Evolutionary conservation across 2,888 invertebrate genomes (phyloP), one percentile per base, ranked within the genome.

Genomic region (Biston stratarius): DNA sequence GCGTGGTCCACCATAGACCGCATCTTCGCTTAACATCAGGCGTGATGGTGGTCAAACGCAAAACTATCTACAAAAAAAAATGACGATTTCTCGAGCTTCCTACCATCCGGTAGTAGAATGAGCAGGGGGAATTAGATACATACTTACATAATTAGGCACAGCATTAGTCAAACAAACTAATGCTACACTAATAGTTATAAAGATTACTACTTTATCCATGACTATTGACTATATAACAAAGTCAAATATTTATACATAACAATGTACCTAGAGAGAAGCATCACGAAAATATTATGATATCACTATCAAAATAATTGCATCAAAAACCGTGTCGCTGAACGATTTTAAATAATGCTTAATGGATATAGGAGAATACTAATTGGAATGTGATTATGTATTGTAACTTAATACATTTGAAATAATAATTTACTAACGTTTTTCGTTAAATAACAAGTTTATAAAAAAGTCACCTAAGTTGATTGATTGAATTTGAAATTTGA

Each of bases 81-180:
- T n/a, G n/a, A n/a, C n/a, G n/a, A n/a, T 24, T 24, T 24, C 24
- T 24, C 3, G 24, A 24, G 24, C 24, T 24, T 24, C 24, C 3
- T 24, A 3, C 24, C 24, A 3, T 24, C 24, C 3, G 24, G 3
- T 24, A 24, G 24, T 24, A 24, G 24, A 24, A 24, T 24, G 24
- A 3, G 1, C 24, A 24, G 24, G 24, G 24, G 24, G 24, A 24
- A 24, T 24, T 38, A 36, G 15, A 40, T 40, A 55, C 2, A 12
- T 8, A 63, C 63, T 63, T 51, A 63, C 63, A 15, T 57, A 63
- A 45, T 57, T 57, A 6, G 63, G 15, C 0, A 36, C 36, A 12
- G 51, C 49, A 36, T 57, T 33, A 0, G 48, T 11, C 14, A 56
- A 49, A 52, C 15, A 52, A 36, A 45, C n/a, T 3, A 55, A 42